Conservation (phyloP, 2,888 invertebrate species). For the Tribolium freemani region DNA sequence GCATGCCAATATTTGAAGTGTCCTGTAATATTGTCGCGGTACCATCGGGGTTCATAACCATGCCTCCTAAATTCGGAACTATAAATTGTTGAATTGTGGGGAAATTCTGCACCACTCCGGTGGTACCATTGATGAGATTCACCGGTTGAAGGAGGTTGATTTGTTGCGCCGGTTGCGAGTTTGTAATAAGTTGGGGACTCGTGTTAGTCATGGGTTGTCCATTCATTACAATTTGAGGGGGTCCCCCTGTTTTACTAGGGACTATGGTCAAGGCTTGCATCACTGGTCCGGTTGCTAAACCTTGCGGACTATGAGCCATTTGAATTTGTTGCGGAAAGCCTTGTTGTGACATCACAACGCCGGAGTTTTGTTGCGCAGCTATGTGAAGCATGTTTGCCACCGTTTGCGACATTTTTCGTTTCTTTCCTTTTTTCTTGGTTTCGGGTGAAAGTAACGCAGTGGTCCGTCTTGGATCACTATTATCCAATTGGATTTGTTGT, state of each 20-base stretch:
- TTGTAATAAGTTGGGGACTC: conserved; percentile 76
- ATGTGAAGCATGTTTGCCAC: conserved; percentile 81
- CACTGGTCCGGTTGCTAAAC: conserved; percentile 77
- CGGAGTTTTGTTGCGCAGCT: conserved; percentile 76
- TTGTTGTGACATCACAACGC: conserved; percentile 73
- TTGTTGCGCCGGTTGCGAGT: conserved; percentile 70
- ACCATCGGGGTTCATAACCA: conserved; percentile 85
- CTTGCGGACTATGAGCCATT: conserved; percentile 76
- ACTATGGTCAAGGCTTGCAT: conserved; percentile 83
- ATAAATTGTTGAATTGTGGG: conserved; percentile 87
- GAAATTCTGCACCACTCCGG: conserved; percentile 81
- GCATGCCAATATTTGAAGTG: conserved; percentile 78
- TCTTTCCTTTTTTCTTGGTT: conserved; percentile 74
- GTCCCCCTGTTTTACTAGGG: conserved; percentile 81
- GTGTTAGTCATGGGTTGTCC: conserved; percentile 73
- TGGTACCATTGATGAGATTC: conserved; percentile 80
- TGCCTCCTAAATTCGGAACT: conserved; percentile 83
- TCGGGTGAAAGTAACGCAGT: conserved; percentile 79
- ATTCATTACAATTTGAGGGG: conserved; percentile 84
- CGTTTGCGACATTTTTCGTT: conserved; percentile 80
- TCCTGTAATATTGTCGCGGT: conserved; percentile 81
- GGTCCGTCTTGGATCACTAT: conserved; percentile 70
- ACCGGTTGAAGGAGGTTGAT: conserved; percentile 86
- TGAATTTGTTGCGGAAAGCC: conserved; percentile 83
- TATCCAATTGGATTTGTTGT: conserved; percentile 71